Percentiles rank a stretch among this genome's conserved stretches.
Conservation (phyloP, 2,113 vertebrate species). For the Capreolus pygargus region DNA sequence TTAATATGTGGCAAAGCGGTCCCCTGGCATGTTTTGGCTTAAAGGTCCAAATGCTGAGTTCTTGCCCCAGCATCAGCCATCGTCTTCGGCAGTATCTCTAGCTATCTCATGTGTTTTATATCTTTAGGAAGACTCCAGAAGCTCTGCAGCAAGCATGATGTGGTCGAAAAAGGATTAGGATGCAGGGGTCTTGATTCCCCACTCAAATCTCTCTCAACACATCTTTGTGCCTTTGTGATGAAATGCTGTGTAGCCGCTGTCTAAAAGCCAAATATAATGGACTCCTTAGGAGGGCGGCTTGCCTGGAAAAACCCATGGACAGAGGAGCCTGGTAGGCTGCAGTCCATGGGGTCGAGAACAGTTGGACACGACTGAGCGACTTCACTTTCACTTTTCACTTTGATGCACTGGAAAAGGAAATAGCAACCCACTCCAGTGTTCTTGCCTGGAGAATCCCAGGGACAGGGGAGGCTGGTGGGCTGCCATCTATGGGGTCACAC, state of each 20-base stretch:
- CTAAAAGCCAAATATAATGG: background rate
- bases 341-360: too few relatives aligned
- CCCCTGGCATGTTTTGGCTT: background rate
- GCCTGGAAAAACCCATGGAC: too few relatives aligned
- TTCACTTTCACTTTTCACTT: too few relatives aligned
- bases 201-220: background rate
- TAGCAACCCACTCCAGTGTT: too few relatives aligned
- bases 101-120: background rate
- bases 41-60: background rate
- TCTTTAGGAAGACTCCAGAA: background rate
- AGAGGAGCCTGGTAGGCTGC: too few relatives aligned
- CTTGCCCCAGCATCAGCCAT: background rate
- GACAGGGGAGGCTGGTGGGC: too few relatives aligned
- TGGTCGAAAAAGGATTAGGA: background rate
- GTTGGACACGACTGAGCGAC: too few relatives aligned
- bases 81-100: background rate
- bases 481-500: too few relatives aligned
- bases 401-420: too few relatives aligned
- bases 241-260: background rate
- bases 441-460: too few relatives aligned
- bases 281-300: background rate
- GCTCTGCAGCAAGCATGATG: background rate
- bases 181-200: background rate
- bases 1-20: background rate
- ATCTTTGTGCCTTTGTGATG: background rate